Evolutionary conservation across 2,888 invertebrate genomes (phyloP).

Genomic region (Colostygia pectinataria): DNA sequence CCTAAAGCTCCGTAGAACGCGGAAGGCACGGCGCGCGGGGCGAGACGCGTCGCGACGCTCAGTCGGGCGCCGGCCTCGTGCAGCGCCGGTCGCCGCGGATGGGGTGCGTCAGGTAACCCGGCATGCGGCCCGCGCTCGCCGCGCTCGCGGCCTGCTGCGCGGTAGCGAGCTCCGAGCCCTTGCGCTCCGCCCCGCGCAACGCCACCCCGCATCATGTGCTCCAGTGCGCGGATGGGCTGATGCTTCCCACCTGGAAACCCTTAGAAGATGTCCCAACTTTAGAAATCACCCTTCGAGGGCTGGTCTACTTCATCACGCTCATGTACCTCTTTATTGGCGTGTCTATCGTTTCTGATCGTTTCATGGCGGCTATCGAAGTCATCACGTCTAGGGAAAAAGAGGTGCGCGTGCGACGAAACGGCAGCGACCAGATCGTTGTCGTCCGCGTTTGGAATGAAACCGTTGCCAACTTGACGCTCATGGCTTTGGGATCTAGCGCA

Average conservation of each 20-base stretch:
- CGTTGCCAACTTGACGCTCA: constrained; percentile 98
- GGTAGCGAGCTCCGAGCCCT: constrained; percentile 71
- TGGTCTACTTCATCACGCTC: constrained; percentile 94
- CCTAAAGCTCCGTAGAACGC: constrained; percentile 37
- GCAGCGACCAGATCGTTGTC: constrained; percentile 94
- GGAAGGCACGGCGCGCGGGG: constrained; percentile 35
- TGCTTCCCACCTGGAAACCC: constrained; percentile 96
- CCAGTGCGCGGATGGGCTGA: constrained; percentile 91
- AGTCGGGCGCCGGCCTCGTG: constrained; percentile 79
- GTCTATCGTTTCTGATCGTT: constrained; percentile 98
- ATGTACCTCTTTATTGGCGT: constrained; percentile 99
- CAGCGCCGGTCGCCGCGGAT: constrained; percentile 74
- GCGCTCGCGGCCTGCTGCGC: constrained; percentile 72
- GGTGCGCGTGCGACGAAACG: constrained; percentile 94
- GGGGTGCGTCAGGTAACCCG: constrained; percentile 67
- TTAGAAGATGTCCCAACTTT: constrained; percentile 87
- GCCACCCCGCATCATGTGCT: constrained; percentile 65
- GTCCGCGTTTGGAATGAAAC: constrained; percentile 99
- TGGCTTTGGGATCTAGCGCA: constrained; percentile 99
- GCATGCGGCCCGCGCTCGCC: constrained; percentile 78
- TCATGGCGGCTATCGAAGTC: constrained; percentile 99
- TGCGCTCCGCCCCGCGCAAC: constrained; percentile 65
- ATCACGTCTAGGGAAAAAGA: constrained; percentile 99
- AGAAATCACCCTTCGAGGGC: constrained; percentile 92
- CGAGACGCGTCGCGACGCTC: constrained; percentile 58